phyloP scores from a whole-genome alignment of 2,888 invertebrate genomes.

The Netelia melanura region DNA sequence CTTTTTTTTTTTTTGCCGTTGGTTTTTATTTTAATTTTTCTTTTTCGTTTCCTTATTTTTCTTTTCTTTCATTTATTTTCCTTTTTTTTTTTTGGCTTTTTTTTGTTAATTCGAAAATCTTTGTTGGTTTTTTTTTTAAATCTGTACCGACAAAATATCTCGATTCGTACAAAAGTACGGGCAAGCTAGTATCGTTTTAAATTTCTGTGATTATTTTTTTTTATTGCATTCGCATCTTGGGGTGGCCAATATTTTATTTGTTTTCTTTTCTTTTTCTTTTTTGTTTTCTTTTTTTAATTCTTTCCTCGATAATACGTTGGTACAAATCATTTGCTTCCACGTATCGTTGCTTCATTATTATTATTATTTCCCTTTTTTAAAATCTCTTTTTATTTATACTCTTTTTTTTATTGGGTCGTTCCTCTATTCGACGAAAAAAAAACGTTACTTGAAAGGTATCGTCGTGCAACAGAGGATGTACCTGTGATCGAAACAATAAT shows the following conservation, averaged over 20 bases:
- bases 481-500: slow-evolving; percentile 62
- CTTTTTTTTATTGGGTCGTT: slow-evolving; percentile 54
- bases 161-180: slow-evolving; percentile 9
- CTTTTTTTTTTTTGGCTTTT: slow-evolving; percentile 51
- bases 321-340: slow-evolving; percentile 12
- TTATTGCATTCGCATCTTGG: slow-evolving; percentile 27
- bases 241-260: slow-evolving; percentile 13
- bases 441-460: background rate
- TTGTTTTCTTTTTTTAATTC: background rate
- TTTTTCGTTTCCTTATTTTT: slow-evolving; percentile 32
- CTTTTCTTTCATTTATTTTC: slow-evolving; percentile 32
- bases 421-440: background rate
- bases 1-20: slow-evolving; percentile 66
- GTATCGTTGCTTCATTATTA: slow-evolving; percentile 29
- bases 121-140: slow-evolving; percentile 52
- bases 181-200: slow-evolving; percentile 57
- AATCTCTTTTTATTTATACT: slow-evolving; percentile 15
- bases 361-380: slow-evolving; percentile 55
- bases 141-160: slow-evolving; percentile 29
- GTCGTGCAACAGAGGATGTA: slow-evolving; percentile 19
- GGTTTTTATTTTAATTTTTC: slow-evolving; percentile 22
- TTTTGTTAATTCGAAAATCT: slow-evolving; percentile 35
- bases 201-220: slow-evolving; percentile 26
- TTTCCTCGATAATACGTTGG: slow-evolving; percentile 1
- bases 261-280: background rate